Conservation (phyloP, 53 echinoderm and acorn worm species). For the Antedon mediterranea region DNA sequence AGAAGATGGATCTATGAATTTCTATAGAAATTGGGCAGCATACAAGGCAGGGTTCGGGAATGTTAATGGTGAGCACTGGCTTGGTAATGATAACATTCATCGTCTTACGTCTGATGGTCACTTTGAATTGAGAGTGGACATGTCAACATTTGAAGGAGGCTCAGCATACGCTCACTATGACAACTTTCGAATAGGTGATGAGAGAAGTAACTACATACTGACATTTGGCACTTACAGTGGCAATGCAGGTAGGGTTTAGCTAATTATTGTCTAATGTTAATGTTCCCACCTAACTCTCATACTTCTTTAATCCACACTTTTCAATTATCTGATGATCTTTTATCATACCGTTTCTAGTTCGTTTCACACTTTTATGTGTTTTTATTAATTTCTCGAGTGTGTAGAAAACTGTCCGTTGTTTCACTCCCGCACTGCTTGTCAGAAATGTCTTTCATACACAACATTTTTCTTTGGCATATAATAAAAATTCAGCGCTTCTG, state of each 20-base stretch:
- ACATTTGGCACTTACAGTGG: constrained; percentile 35
- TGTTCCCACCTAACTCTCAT: no score
- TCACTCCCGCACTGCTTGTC: no score
- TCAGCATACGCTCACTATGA: constrained; percentile 32
- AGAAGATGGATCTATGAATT: constrained; percentile 37
- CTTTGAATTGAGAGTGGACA: constrained; percentile 37
- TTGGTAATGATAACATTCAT: constrained; percentile 52
- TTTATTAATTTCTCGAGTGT: no score
- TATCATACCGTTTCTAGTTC: no score
- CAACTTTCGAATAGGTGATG: constrained; percentile 47
- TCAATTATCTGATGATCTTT: no score
- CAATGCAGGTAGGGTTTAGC: constrained; percentile 49
- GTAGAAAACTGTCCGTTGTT: no score
- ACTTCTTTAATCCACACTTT: no score
- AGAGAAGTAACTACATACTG: constrained; percentile 35
- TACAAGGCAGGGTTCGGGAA: constrained; percentile 52
- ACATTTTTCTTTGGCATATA: no score
- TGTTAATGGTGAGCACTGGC: constrained; percentile 46
- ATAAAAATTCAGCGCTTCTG: no score
- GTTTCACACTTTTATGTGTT: no score
- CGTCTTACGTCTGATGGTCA: constrained; percentile 26
- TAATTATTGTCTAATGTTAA: no score
- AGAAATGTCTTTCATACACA: no score
- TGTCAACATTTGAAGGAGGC: constrained; percentile 34
- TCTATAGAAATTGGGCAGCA: constrained; percentile 35